Evolutionary conservation across 2,888 invertebrate genomes (phyloP).

Genomic region (Nymphalis polychloros): DNA sequence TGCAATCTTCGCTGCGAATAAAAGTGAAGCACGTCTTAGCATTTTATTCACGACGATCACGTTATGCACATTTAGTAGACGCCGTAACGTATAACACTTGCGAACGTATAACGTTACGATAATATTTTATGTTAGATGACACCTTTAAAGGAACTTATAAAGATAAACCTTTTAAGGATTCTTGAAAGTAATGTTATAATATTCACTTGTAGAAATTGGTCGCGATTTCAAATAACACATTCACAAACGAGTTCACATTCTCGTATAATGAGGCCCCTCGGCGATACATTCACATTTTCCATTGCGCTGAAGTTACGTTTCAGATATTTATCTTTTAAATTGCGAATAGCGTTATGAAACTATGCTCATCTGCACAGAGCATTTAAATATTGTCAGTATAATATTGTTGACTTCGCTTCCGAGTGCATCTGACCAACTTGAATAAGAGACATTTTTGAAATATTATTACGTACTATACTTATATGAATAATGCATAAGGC

Average conservation of each 20-base stretch:
- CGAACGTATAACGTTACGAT: too few species aligned
- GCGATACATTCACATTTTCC: slow-evolving; percentile 28
- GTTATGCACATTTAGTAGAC: too few species aligned
- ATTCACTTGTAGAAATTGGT: neutral
- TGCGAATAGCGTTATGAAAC: neutral
- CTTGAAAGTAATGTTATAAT: neutral
- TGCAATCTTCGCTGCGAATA: too few species aligned
- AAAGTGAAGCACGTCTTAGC: too few species aligned
- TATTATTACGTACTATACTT: too few species aligned
- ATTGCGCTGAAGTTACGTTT: slow-evolving; percentile 7
- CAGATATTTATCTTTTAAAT: neutral
- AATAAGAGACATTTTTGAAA: too few species aligned
- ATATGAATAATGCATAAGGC: too few species aligned
- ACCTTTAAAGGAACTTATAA: neutral
- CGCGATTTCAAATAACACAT: slow-evolving; percentile 9
- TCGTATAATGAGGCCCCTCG: slow-evolving; percentile 53
- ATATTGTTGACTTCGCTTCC: neutral
- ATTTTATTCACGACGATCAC: too few species aligned
- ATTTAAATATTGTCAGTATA: neutral
- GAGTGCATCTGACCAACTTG: too few species aligned
- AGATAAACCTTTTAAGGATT: neutral
- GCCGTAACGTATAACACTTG: too few species aligned
- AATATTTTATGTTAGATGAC: too few species aligned
- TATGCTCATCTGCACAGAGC: neutral
- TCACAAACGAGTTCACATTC: slow-evolving; percentile 40